These are phyloP conservation scores for Phaethornis superciliosus DNA, from an alignment of 2,113 vertebrate species.

Conservation along the genomic window DNA sequence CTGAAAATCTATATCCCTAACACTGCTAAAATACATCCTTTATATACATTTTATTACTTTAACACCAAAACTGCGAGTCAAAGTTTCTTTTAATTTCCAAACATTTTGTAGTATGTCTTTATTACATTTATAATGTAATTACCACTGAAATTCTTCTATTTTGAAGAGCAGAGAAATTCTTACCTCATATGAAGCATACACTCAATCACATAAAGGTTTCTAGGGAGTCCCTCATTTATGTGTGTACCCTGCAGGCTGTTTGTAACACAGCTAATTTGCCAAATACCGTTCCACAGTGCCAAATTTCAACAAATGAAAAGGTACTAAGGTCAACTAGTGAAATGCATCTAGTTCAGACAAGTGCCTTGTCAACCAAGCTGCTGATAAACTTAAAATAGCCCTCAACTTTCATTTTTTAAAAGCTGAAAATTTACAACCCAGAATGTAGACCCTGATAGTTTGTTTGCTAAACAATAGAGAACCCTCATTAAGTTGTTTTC, in stretches of 20 bases:
- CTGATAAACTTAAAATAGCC: slow-evolving; percentile 2
- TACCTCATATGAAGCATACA: neutral
- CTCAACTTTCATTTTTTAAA: slow-evolving; percentile 1
- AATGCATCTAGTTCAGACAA: neutral
- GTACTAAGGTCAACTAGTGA: neutral
- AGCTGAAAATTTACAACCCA: slow-evolving; percentile 2
- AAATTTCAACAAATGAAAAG: neutral
- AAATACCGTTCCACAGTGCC: neutral
- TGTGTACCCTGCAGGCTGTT: neutral
- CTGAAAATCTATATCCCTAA: neutral
- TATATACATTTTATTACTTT: neutral
- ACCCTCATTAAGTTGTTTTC: neutral
- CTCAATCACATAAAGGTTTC: neutral
- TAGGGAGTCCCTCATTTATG: neutral
- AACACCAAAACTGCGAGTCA: neutral
- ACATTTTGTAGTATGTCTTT: neutral
- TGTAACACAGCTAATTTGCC: neutral
- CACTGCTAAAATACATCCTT: neutral
- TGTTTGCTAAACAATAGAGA: slow-evolving; percentile 41
- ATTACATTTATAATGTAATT: neutral
- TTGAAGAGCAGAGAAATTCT: neutral
- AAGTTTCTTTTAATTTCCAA: neutral
- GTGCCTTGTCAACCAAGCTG: neutral
- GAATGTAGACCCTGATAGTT: neutral
- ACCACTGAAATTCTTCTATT: neutral